phyloP scores from a whole-genome alignment of 2,113 vertebrate genomes.

The Anhinga anhinga region DNA sequence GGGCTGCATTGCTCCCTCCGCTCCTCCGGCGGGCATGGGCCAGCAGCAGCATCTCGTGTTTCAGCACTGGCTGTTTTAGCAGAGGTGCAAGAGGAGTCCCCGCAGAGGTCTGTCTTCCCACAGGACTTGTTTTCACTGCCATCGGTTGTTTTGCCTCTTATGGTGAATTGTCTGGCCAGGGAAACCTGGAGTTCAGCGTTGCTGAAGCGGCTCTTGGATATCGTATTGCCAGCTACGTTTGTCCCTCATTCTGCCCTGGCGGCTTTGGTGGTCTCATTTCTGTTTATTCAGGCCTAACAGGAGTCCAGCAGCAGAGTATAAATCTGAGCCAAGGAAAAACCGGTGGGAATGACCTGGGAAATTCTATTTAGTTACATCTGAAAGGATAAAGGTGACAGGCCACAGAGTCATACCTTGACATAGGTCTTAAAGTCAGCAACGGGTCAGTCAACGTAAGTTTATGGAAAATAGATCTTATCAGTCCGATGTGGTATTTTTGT shows the following conservation, averaged over 20 bases:
- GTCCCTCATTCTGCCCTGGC: background rate
- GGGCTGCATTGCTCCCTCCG: background rate
- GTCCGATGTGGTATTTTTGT: background rate
- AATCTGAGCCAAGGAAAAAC: background rate
- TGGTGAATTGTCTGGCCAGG: background rate
- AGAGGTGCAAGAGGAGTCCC: background rate
- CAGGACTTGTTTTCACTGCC: background rate
- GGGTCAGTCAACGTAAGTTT: background rate
- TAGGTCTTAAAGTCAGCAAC: background rate
- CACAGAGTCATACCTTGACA: background rate
- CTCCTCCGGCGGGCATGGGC: background rate
- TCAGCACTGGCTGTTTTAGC: background rate
- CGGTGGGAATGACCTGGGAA: background rate
- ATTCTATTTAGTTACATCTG: background rate
- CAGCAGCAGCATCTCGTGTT: background rate
- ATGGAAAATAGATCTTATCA: background rate
- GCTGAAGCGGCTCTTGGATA: background rate
- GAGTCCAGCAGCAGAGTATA: background rate
- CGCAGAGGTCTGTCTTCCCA: background rate
- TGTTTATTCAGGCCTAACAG: background rate
- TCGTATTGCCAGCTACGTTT: fast-evolving
- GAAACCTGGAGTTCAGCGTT: fast-evolving
- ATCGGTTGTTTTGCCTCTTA: background rate
- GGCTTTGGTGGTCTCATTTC: background rate
- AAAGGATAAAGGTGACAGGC: background rate